These are phyloP conservation scores for Bungarus multicinctus DNA, from an alignment of 2,113 vertebrate species.

Conservation along the genomic window DNA sequence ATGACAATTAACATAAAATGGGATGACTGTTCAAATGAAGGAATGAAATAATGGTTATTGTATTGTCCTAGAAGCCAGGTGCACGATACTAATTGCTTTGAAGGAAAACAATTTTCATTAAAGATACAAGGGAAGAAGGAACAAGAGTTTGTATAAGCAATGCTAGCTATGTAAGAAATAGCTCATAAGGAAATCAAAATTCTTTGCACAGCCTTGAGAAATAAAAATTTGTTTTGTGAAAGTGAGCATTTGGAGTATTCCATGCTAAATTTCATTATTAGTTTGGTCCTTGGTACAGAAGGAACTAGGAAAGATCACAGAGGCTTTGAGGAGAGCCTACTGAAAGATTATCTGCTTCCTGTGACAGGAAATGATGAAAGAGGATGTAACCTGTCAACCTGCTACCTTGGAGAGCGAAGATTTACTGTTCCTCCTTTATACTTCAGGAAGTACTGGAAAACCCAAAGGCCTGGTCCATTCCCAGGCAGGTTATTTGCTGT, in stretches of 20 bases:
- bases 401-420: constrained; percentile 77
- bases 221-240: not conserved
- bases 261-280: not conserved
- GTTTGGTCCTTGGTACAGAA: not conserved
- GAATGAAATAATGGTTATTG: not conserved
- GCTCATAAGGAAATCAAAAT: not conserved
- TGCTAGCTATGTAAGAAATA: not conserved
- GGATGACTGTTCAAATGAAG: not conserved
- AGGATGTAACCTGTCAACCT: constrained; percentile 71
- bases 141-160: not conserved
- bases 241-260: not conserved
- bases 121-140: not conserved
- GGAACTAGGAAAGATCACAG: not conserved
- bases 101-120: not conserved
- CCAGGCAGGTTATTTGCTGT: constrained; percentile 80
- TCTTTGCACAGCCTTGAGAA: not conserved
- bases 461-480: constrained; percentile 81
- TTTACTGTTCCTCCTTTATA: constrained; percentile 76
- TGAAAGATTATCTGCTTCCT: not conserved
- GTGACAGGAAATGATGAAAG: constrained; percentile 75
- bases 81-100: not conserved
- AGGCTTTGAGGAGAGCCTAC: constrained; percentile 1
- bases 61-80: not conserved
- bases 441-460: constrained; percentile 79
- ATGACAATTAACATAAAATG: not conserved